phyloP scores from a whole-genome alignment of 2,113 vertebrate species.

The Ptilonorhynchus violaceus region DNA sequence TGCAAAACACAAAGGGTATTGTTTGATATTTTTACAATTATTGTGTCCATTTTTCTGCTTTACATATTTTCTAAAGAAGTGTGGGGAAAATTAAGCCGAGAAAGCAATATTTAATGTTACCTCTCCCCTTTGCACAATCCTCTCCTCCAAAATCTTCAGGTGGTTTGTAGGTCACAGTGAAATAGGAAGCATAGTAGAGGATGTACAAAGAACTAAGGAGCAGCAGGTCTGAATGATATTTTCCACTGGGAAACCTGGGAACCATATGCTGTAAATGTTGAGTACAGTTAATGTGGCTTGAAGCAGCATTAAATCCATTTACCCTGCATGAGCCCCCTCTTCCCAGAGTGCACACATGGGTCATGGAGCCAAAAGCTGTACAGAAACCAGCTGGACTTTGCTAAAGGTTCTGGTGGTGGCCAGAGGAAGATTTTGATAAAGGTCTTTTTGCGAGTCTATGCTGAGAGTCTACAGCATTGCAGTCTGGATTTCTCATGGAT shows the following conservation, averaged over 20 bases:
- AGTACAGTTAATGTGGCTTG: constrained; percentile 24
- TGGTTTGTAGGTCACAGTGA: background rate
- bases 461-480: background rate
- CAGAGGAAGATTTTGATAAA: background rate
- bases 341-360: background rate
- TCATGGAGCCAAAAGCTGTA: constrained; percentile 8
- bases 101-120: background rate
- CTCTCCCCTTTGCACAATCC: background rate
- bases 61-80: background rate
- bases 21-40: background rate
- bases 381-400: constrained; percentile 7
- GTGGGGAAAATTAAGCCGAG: rapidly evolving
- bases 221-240: background rate
- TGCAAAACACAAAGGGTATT: background rate
- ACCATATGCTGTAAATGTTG: background rate
- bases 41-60: background rate
- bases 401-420: background rate
- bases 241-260: constrained; percentile 6
- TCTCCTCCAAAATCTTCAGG: background rate
- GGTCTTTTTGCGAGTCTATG: background rate
- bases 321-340: background rate
- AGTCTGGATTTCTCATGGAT: background rate
- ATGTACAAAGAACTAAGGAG: background rate
- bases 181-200: background rate
- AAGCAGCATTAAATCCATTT: constrained; percentile 36